Base-by-base conservation (phyloP, 2,888 invertebrate genomes). In the Escarpia spicata region DNA sequence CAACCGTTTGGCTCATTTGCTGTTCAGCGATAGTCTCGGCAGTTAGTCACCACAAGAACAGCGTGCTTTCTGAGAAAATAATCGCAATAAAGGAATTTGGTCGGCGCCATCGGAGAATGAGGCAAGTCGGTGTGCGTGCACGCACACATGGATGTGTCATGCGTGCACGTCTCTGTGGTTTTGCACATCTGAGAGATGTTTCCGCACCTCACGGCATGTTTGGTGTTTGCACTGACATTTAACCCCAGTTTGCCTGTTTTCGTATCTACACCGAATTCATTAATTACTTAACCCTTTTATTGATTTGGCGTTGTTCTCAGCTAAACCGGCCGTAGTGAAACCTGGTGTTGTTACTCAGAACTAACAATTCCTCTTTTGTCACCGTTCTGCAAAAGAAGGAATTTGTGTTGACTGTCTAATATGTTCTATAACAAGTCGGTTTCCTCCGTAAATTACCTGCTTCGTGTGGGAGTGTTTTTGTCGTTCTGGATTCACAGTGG, bases 1-100 rank as follows among this genome's bases (percentile, higher is more conserved):
- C 75, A 75, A n/a, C 75, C 75, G 3, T 75, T 75, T 75, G 75
- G 75, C 75, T 6, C 75, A 75, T 75, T 75, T 75, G 75, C 75
- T 75, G 75, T 75, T 75, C 75, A 75, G 75, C 19, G 26, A 75
- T 75, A 75, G 75, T 75, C 52, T 75, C 75, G 75, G 75, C 75
- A 75, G 75, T 75, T 75, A 75, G 75, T 75, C 75, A 6, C 75
- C 60, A 19, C 19, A 26, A 75, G 75, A 75, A 26, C 75, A 75
- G n/a, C 60, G 60, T 75, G 75, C 75, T 75, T 75, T 75, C 75
- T 75, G 75, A 26, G 75, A 75, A 75, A 75, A 75, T 75, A 26
- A 75, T 75, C 75, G 75, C 19, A n/a, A 75, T 75, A 75, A 75
- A 75, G 75, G 75, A 75, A n/a, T 75, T 75, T 75, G 75, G 75